Evolutionary conservation across 35 echinoderm and acorn worm species (phyloP), one percentile per base, ranked within the genome.

Genomic region (Apostichopus californicus): DNA sequence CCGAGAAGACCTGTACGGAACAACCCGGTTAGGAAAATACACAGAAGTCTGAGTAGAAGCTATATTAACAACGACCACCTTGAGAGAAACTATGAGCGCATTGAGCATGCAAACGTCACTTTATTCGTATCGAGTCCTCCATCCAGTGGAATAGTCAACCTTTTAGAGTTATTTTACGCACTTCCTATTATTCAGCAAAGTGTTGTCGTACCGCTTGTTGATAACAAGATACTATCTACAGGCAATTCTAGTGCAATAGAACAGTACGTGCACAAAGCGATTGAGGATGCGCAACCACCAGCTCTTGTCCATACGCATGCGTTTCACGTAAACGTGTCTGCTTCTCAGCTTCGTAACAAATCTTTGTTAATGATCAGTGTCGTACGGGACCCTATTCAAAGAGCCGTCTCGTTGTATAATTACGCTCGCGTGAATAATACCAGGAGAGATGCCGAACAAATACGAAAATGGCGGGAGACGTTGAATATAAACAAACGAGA

Each of bases 241-340:
- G 66, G 86, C 14, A 73, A 89, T 66, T 55, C 20, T 18, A 7
- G 21, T 52, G 9, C 12, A 28, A 73, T 89, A 15, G 34, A 10
- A 14, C 55, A 89, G 8, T 89, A 89, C 46, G 22, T 89, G 12
- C 57, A 73, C 63, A 52, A 14, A 34, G 86, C 64, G 10, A 52
- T 89, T 54, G 61, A 89, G 10, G 28, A 89, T 17, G 86, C 28
- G 8, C 17, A 72, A 55, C 68, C 86, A 73, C 86, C 86, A 8
- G 86, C 86, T 52, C 21, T 89, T 18, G 15, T 89, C 58, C 86
- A 89, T 14, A 89, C 86, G 23, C 61, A 89, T 72, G 63, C 86
- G 18, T 89, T 5, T 64, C 86, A 89, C n/a, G 86, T 89, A 56
- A 64, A 89, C 9, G 17, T 89, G 13, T 7, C 57, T 5, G 57